A percentile compares a stretch with the other conserved stretches of the same genome.
Conservation (phyloP, 2,797 vertebrate genomes). For the Tamandua tetradactyla region DNA sequence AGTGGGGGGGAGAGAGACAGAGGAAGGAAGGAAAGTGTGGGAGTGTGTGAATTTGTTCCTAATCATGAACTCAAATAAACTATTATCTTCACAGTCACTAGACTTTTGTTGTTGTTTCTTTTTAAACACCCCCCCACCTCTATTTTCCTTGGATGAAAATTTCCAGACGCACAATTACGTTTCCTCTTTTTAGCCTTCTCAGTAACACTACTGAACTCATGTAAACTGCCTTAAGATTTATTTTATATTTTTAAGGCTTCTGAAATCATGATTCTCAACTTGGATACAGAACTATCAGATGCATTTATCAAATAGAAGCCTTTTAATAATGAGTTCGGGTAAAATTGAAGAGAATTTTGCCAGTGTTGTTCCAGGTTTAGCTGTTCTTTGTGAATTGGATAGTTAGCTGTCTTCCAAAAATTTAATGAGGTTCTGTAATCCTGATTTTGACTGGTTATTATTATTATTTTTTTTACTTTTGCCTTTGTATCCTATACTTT, state of each 20-base stretch:
- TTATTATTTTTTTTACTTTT: neutral
- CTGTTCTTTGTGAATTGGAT: neutral
- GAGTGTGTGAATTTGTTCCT: neutral
- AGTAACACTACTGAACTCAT: neutral
- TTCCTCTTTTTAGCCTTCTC: neutral
- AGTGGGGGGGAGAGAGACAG: neutral
- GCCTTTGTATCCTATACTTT: neutral
- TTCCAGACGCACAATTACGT: neutral
- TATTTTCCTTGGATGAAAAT: neutral
- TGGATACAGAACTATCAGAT: neutral
- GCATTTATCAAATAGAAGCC: neutral
- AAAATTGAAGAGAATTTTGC: neutral
- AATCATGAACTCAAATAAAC: conserved; percentile 1
- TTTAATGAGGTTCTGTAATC: neutral
- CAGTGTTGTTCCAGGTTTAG: neutral
- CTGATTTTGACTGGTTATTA: neutral
- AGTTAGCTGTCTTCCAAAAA: neutral
- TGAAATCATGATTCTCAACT: conserved; percentile 16
- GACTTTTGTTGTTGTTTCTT: neutral
- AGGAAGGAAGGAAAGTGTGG: neutral
- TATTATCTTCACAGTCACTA: neutral
- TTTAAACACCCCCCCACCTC: neutral
- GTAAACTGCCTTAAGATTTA: neutral
- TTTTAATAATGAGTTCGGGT: conserved; percentile 16
- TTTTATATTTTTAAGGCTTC: neutral